Evolutionary conservation across 2,888 invertebrate species (phyloP).

Genomic region (Ophioninae sp.): DNA sequence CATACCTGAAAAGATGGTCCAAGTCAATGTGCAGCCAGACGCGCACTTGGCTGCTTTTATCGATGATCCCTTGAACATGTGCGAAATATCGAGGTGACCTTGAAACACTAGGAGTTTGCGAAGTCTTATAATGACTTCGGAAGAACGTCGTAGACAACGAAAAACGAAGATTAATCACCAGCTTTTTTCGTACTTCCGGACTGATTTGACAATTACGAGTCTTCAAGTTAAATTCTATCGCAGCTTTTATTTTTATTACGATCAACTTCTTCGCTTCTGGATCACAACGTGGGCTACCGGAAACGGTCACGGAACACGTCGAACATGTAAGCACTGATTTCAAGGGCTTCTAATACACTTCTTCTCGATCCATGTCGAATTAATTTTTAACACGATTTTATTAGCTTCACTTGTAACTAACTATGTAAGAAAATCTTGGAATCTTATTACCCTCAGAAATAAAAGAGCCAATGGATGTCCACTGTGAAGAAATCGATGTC

Average conservation of each 20-base stretch:
- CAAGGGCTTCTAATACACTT: neutral
- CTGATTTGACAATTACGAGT: neutral
- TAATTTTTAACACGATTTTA: too few species aligned
- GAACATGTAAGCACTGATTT: neutral
- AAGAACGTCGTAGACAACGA: neutral
- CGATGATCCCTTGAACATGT: neutral
- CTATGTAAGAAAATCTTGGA: too few species aligned
- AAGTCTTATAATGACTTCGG: neutral
- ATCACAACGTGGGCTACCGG: neutral
- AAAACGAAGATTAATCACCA: neutral
- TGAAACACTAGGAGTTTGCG: neutral
- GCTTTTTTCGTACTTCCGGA: neutral
- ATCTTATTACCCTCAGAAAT: neutral
- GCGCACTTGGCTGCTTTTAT: neutral
- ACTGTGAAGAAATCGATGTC: neutral
- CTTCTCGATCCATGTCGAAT: conserved; percentile 14
- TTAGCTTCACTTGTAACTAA: too few species aligned
- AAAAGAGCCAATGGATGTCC: neutral
- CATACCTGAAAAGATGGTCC: neutral
- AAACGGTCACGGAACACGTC: neutral
- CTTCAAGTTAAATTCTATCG: neutral
- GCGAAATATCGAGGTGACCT: neutral
- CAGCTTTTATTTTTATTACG: neutral
- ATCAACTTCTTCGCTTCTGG: neutral
- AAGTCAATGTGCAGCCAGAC: neutral